Conservation (phyloP, 2,113 vertebrate species). For the Scortum barcoo region DNA sequence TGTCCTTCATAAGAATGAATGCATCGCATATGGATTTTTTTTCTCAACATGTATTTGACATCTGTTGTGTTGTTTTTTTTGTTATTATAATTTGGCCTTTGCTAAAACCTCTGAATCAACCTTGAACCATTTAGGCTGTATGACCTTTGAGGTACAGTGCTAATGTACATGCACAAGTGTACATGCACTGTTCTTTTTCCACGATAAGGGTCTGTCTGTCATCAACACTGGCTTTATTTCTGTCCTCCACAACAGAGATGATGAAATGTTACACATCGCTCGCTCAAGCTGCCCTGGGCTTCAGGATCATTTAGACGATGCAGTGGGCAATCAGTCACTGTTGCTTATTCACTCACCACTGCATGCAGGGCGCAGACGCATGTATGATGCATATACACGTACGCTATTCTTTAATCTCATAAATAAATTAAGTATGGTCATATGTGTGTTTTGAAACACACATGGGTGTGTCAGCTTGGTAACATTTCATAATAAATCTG, state of each 20-base stretch:
- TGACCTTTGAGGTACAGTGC: neutral
- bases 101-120: neutral
- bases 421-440: neutral
- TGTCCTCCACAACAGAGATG: constrained; percentile 29
- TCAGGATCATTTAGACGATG: constrained; percentile 53
- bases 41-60: neutral
- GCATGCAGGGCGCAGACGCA: constrained; percentile 8
- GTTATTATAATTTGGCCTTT: neutral
- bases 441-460: constrained; percentile 1
- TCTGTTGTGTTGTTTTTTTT: neutral
- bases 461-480: neutral
- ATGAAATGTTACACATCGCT: constrained; percentile 45
- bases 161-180: neutral
- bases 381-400: neutral
- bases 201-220: neutral
- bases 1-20: too few relatives aligned
- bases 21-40: too few relatives aligned
- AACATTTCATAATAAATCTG: neutral
- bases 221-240: constrained; percentile 23
- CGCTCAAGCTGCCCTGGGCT: constrained; percentile 20
- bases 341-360: constrained; percentile 45
- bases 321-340: constrained; percentile 52
- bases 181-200: neutral
- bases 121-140: neutral
- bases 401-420: neutral